A percentile compares a stretch with the other conserved stretches of the same genome.
phyloP scores from a whole-genome alignment of 1,140 invertebrate species.

The Heliothis virescens region DNA sequence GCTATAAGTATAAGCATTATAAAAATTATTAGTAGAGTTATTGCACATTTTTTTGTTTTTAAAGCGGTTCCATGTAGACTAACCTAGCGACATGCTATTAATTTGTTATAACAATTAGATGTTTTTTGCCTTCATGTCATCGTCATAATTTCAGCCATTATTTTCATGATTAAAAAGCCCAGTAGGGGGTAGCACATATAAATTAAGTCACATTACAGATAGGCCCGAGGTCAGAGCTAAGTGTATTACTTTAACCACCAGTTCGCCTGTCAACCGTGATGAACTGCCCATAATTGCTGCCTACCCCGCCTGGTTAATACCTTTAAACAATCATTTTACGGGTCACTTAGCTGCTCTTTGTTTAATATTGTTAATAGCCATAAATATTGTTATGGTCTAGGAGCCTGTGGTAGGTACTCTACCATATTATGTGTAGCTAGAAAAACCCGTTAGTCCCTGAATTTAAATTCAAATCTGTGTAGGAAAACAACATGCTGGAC shows the following conservation, averaged over 20 bases:
- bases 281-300: constrained; percentile 43
- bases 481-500: too few species aligned
- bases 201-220: constrained; percentile 1
- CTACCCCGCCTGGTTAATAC: constrained; percentile 33
- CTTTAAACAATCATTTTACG: constrained; percentile 44
- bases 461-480: too few species aligned
- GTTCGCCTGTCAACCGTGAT: constrained; percentile 27
- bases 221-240: constrained; percentile 18
- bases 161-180: background rate
- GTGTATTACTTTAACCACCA: constrained; percentile 48
- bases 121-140: too few species aligned
- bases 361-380: constrained; percentile 30
- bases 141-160: background rate
- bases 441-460: too few species aligned
- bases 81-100: too few species aligned
- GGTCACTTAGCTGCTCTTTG: constrained; percentile 37
- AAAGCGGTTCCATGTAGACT: too few species aligned
- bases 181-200: background rate
- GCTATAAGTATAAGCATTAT: too few species aligned
- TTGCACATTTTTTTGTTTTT: background rate
- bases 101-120: too few species aligned
- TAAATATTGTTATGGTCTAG: background rate
- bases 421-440: background rate
- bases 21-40: background rate
- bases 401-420: background rate